A percentile compares a stretch with the other conserved stretches of the same genome.
Conservation (phyloP, 1,140 invertebrate genomes). For the Tetragnatha versicolor region DNA sequence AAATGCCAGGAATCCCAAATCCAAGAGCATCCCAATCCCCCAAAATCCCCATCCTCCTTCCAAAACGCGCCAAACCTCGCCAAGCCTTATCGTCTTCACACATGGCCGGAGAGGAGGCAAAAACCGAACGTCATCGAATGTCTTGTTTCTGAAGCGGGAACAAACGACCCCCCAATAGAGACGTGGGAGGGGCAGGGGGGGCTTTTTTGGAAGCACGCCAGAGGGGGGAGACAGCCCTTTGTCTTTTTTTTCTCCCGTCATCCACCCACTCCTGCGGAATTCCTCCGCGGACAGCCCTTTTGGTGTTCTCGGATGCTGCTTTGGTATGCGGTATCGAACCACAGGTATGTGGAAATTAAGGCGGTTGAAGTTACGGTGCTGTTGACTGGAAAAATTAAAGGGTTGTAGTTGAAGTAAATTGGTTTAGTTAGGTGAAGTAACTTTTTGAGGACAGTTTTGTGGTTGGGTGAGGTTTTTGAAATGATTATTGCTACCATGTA, state of each 20-base stretch:
- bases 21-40: background rate
- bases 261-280: constrained; percentile 27
- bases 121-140: constrained; percentile 45
- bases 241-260: constrained; percentile 11
- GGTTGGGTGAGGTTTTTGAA: too few relatives aligned
- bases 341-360: too few relatives aligned
- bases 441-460: too few relatives aligned
- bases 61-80: background rate
- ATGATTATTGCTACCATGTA: too few relatives aligned
- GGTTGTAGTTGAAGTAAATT: background rate
- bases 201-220: constrained; percentile 47
- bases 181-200: background rate
- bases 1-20: too few relatives aligned
- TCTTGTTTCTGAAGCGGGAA: constrained; percentile 33
- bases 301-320: background rate
- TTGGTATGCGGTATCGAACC: constrained; percentile 25
- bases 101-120: constrained; percentile 21
- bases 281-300: constrained; percentile 43
- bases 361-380: too few relatives aligned
- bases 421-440: too few relatives aligned
- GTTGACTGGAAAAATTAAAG: background rate
- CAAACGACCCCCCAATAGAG: constrained; percentile 20
- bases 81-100: constrained; percentile 48
- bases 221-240: constrained; percentile 20
- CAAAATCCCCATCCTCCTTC: background rate